Percentiles rank a stretch among this genome's conserved stretches.
phyloP scores from a whole-genome alignment of 2,797 vertebrate genomes.

The Mareca strepera region DNA sequence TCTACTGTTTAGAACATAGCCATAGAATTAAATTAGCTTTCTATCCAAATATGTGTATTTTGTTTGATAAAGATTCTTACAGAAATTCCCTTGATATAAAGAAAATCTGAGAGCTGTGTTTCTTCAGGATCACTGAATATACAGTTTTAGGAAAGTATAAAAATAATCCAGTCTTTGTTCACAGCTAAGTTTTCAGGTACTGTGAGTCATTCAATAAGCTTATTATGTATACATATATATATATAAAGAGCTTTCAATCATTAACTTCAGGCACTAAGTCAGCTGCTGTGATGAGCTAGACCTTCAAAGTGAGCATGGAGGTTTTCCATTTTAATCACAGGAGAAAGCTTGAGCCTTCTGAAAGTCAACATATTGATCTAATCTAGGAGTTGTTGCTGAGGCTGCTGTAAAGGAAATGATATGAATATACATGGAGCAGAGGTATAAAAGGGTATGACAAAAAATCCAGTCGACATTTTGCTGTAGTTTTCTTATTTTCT shows the following conservation, averaged over 20 bases:
- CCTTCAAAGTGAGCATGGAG: background rate
- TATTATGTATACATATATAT: background rate
- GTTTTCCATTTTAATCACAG: background rate
- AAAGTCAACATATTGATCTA: conserved; percentile 27
- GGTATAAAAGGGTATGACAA: background rate
- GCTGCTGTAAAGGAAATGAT: background rate
- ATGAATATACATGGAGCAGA: background rate
- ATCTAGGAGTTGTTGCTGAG: conserved; percentile 1
- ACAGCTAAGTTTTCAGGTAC: background rate
- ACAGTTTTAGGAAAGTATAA: background rate
- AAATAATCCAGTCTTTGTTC: background rate
- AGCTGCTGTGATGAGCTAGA: background rate
- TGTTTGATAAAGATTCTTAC: background rate
- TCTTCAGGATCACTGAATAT: background rate
- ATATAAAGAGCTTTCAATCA: background rate
- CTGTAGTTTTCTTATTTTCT: background rate
- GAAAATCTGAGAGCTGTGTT: background rate
- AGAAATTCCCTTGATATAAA: background rate
- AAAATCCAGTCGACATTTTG: background rate
- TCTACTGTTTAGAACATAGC: background rate
- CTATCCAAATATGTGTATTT: background rate
- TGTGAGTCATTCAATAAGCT: background rate
- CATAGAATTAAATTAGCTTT: background rate
- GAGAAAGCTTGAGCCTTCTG: conserved; percentile 5
- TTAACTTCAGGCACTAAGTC: conserved; percentile 14